Evolutionary conservation across 1,140 invertebrate genomes (phyloP), one percentile per base, ranked within the genome.

Genomic region (Tetramorium parvispinum): DNA sequence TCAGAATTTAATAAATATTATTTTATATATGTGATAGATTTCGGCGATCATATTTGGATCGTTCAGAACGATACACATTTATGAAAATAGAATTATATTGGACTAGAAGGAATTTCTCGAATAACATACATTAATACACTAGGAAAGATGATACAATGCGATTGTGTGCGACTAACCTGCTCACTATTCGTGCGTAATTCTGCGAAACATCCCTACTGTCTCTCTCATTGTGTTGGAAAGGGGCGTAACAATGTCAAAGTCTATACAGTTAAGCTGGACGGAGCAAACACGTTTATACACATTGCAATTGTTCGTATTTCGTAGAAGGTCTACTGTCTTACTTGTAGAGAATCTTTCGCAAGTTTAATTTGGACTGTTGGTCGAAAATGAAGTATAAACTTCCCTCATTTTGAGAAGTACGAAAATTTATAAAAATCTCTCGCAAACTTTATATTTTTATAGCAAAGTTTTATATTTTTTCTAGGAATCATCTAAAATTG

Each of bases 171-270:
- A 61, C 53, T 86, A 89, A 89, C 70, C 61, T 76, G 83, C 82
- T 83, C 71, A 57, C 63, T 86, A 65, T 86, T 79, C 82, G 70
- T 86, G 61, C 71, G 85, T 89, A 89, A 89, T 89, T 89, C 77
- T 83, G 43, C 71, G 85, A 86, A 83, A 89, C 83, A 77, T 71
- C 77, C 85, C 85, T 66, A 55, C 65, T 61, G 51, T 59, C 63
- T 87, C 77, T 77, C 79, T 87, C 51, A 89, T 89, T 89, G 87
- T 89, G 57, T 51, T 49, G 24, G n/a, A 18, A 37, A 24, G 77
- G 37, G 16, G 65, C 65, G 37, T 68, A 89, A 87, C 85, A 89
- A 87, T 87, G 88, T 89, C 77, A 77, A 89, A 76, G 88, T 82
- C 83, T 88, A 63, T 88, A 86, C 85, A 46, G 71, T 86, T 71